These are phyloP conservation scores for Lycocorax pyrrhopterus DNA, from an alignment of 2,113 vertebrate genomes.

Conservation along the genomic window DNA sequence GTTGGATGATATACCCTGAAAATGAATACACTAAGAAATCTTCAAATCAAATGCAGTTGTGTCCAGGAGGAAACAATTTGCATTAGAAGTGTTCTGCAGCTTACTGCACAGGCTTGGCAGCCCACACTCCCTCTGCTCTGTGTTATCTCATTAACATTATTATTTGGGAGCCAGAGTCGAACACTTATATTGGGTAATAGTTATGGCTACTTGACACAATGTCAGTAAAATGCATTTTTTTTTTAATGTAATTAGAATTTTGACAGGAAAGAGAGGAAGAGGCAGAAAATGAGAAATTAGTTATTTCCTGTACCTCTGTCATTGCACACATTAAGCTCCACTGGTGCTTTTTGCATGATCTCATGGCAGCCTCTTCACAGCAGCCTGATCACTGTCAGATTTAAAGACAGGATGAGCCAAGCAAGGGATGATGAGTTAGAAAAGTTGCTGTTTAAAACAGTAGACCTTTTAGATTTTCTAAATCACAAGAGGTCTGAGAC, in stretches of 20 bases:
- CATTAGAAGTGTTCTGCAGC: not conserved
- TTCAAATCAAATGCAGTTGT: constrained; percentile 25
- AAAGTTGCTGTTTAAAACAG: not conserved
- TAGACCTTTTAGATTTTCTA: not conserved
- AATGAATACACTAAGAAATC: constrained; percentile 6
- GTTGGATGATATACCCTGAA: not conserved
- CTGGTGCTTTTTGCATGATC: constrained; percentile 26
- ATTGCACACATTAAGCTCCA: constrained; percentile 6
- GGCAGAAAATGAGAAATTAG: constrained; percentile 53
- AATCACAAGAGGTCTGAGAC: not conserved
- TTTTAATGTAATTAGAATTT: constrained; percentile 37
- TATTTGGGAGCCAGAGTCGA: constrained; percentile 47
- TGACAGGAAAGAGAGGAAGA: constrained; percentile 56
- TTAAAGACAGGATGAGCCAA: not conserved
- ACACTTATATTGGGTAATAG: not conserved
- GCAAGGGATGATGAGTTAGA: not conserved
- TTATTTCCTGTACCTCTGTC: constrained; percentile 60
- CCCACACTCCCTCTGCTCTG: constrained; percentile 26
- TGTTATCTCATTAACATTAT: constrained; percentile 36
- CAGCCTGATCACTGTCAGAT: constrained; percentile 13
- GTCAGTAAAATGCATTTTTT: constrained; percentile 40
- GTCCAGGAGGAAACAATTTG: constrained; percentile 23
- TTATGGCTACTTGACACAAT: constrained; percentile 37
- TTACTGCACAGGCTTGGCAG: constrained; percentile 12
- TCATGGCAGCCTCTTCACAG: constrained; percentile 42